Conservation (phyloP, 2,113 vertebrate genomes). For the Lasiurus borealis region DNA sequence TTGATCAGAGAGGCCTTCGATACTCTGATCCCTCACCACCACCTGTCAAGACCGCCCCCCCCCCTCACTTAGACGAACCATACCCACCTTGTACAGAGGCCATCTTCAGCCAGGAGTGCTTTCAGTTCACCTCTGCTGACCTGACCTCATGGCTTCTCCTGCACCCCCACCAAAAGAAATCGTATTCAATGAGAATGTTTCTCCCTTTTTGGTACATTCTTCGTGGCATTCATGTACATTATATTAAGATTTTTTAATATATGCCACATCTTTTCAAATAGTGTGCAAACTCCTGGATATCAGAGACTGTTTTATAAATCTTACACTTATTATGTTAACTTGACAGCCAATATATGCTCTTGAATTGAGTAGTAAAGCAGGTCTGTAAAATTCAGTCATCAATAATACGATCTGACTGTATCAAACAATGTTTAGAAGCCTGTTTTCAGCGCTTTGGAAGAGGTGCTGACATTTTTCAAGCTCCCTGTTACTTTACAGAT, state of each 20-base stretch:
- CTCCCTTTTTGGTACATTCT: background rate
- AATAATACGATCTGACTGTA: background rate
- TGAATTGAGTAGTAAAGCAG: background rate
- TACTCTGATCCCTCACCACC: background rate
- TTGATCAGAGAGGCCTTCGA: background rate
- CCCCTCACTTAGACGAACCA: background rate
- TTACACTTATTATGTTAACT: background rate
- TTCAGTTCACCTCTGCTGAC: fast-evolving
- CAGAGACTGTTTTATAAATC: constrained; percentile 28
- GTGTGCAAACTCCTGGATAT: background rate
- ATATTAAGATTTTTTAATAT: background rate
- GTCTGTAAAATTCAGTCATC: background rate
- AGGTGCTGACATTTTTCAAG: constrained; percentile 50
- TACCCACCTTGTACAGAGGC: background rate
- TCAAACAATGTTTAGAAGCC: constrained; percentile 17
- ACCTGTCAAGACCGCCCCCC: background rate
- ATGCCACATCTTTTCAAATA: background rate
- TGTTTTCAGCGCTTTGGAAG: background rate
- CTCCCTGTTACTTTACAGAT: background rate
- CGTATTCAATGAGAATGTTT: background rate
- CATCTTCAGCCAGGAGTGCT: background rate
- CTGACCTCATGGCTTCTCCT: background rate
- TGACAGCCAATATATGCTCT: background rate
- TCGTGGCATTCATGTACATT: background rate
- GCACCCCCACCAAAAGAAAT: background rate